Evolutionary conservation across 1,140 invertebrate species (phyloP).

Genomic region (Platorchestia sp.): DNA sequence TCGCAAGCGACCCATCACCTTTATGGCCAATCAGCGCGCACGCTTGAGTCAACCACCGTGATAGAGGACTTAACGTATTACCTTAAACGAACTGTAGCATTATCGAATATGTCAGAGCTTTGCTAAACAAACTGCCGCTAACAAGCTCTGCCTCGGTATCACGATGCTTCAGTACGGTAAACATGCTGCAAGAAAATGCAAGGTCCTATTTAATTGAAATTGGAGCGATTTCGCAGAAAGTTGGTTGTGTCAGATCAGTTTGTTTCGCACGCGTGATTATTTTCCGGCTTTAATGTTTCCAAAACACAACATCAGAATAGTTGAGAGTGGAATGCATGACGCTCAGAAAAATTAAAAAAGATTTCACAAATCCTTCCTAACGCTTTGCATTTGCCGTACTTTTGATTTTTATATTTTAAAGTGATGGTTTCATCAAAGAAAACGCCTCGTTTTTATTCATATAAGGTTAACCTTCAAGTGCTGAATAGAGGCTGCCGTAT

Average conservation of each 20-base stretch:
- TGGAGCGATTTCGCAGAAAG: background rate
- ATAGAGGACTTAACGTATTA: background rate
- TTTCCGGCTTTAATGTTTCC: no score
- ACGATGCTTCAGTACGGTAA: background rate
- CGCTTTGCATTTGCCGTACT: no score
- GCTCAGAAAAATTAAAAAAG: no score
- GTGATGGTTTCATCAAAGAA: no score
- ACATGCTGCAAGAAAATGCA: background rate
- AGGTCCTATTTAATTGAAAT: background rate
- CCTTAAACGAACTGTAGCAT: background rate
- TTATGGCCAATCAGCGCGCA: background rate
- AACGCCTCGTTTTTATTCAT: no score
- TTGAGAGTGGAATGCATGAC: no score
- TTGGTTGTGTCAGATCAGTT: background rate
- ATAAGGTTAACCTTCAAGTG: no score
- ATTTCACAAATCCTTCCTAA: no score
- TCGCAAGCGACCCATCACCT: background rate
- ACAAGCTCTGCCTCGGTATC: background rate
- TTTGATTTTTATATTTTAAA: no score
- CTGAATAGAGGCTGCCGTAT: no score
- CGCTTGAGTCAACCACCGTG: constrained; percentile 4
- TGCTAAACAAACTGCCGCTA: background rate
- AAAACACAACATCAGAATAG: no score
- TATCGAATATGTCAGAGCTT: background rate
- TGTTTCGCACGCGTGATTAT: no score